These are phyloP conservation scores for Branchinecta lynchi DNA, from an alignment of 1,140 invertebrate genomes.

Conservation along the genomic window DNA sequence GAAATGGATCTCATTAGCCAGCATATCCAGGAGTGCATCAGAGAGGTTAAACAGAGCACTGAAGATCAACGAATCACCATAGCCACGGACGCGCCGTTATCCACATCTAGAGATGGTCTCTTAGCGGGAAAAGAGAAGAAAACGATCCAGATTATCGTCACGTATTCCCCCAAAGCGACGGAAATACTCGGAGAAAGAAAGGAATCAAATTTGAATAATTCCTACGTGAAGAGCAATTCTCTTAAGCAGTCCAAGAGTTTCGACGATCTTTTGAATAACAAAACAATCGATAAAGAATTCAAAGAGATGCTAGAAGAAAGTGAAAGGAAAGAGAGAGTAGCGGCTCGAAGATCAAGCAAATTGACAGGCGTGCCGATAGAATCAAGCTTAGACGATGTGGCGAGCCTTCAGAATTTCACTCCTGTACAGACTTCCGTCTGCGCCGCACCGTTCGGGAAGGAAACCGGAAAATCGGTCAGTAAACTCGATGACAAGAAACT, in stretches of 20 bases:
- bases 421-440: too few relatives aligned
- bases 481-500: too few relatives aligned
- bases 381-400: too few relatives aligned
- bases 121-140: slow-evolving; percentile 12
- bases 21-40: neutral
- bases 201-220: neutral
- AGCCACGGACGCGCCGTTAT: neutral
- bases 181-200: slow-evolving; percentile 3
- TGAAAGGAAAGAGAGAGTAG: neutral
- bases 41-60: neutral
- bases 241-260: neutral
- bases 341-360: neutral
- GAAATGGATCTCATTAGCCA: neutral
- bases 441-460: too few relatives aligned
- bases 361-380: too few relatives aligned
- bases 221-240: neutral
- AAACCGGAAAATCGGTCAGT: too few relatives aligned
- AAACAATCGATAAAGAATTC: neutral
- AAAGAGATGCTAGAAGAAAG: neutral
- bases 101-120: neutral
- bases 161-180: slow-evolving; percentile 14
- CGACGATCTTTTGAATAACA: neutral
- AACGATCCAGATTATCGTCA: slow-evolving; percentile 15
- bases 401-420: too few relatives aligned
- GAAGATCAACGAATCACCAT: slow-evolving; percentile 8